Evolutionary conservation across 2,888 invertebrate species (phyloP), one percentile per base, ranked within the genome.

Genomic region (Gandaritis pyraliata): DNA sequence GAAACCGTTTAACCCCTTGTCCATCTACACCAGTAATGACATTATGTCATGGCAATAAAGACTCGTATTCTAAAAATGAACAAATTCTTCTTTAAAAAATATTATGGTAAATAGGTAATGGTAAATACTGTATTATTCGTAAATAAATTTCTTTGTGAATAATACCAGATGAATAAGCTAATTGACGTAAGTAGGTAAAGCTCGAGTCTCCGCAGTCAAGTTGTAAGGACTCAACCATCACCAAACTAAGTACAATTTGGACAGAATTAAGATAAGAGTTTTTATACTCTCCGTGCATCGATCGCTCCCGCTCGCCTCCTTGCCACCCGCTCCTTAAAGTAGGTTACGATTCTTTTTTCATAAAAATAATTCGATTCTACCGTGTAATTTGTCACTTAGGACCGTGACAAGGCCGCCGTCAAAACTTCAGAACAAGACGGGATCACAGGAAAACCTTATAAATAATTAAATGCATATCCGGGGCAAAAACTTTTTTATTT

Each of bases 381-480:
- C 71, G 77, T 77, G 82, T 87, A 88, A 90, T 91, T 91, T 89
- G 87, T 89, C 86, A 88, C 84, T 85, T 83, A 87, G 78, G 73
- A 75, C 79, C 79, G 78, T 86, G 88, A 88, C 89, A 88, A 85
- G 80, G 74, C 74, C 71, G 76, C 58, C 67, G 71, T 72, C 74
- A 71, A 80, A 85, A 85, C 77, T 83, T 82, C 80, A 76, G 71
- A 76, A 75, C 71, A 68, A 71, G 74, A 75, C 79, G 79, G 85
- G 83, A 85, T 83, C 84, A 86, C 77, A 77, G 77, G 77, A 72
- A 85, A 86, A 87, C 82, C 84, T 86, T 86, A 86, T 91, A 89
- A 90, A 91, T 91, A 90, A 88, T 89, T 88, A 89, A 90, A 82
- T 86, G 83, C 76, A 82, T n/a, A n/a, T 80, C 73, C 75, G 72